Evolutionary conservation across 2,113 vertebrate species (phyloP).

Genomic region (Calidris pugnax): DNA sequence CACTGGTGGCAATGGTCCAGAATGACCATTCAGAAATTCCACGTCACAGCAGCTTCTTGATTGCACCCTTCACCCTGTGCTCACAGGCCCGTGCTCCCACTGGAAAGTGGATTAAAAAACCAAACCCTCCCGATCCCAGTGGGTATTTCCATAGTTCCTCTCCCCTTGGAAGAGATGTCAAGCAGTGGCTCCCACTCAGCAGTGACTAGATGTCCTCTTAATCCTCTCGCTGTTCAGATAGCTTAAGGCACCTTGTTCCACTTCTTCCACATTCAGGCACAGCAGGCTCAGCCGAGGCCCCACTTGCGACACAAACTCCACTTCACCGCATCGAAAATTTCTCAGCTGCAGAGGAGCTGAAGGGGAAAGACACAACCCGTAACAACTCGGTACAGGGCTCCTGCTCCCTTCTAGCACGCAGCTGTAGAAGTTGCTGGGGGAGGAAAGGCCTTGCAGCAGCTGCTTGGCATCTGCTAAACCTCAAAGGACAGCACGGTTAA

Average conservation of each 20-base stretch:
- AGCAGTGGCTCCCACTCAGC: not conserved
- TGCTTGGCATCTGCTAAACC: not conserved
- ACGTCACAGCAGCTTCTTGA: not conserved
- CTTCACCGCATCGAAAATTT: conserved; percentile 50
- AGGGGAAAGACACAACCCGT: not conserved
- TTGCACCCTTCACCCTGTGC: not conserved
- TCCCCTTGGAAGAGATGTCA: not conserved
- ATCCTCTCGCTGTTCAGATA: conserved; percentile 23
- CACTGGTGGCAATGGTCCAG: not conserved
- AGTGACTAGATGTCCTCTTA: not conserved
- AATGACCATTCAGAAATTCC: not conserved
- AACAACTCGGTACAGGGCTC: not conserved
- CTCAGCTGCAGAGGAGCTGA: conserved; percentile 44
- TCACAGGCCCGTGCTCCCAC: not conserved
- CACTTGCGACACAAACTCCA: conserved; percentile 54
- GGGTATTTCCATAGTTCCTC: not conserved
- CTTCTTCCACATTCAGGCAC: conserved; percentile 59
- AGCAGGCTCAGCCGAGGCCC: not conserved
- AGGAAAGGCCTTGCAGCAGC: not conserved
- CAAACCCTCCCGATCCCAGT: not conserved
- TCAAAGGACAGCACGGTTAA: not conserved
- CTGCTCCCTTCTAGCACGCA: not conserved
- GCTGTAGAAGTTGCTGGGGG: not conserved
- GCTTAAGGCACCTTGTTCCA: not conserved
- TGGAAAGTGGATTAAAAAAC: not conserved